Base-by-base conservation (phyloP, 2,797 vertebrate genomes). In the Tragelaphus eurycerus region DNA sequence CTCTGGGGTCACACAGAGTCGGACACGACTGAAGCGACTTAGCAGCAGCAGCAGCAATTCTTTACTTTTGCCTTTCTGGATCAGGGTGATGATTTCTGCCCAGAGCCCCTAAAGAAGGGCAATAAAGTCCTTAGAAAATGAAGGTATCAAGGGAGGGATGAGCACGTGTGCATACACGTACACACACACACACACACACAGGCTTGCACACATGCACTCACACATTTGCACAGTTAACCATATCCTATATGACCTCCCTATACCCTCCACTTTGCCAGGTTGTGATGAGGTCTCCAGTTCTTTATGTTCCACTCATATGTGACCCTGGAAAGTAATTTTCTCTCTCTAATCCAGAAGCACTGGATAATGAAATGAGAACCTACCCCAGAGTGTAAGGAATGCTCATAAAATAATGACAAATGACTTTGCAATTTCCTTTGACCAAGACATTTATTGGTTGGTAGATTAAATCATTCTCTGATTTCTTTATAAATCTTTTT, bases 351-450 rank as follows among this genome's bases (percentile, higher is more conserved):
- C 84, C 87, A 94, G 91, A 90, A 94, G 90, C 31, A 83, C 82
- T 59, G 90, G 31, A 19, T 90, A 90, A 93, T 62, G 62, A 95
- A 95, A 85, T 94, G 90, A 88, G 43, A 95, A 55, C 88, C 90
- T 89, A 64, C 17, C 52, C 59, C 48, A 90, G 92, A 90, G n/a
- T 64, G 7, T 95, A 88, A 94, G 16, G 85, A 88, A 9, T 60
- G 57, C 82, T 95, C 62, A 3, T 92, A 89, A 96, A 93, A 84
- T 95, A 93, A 92, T 95, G 87, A 90, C 55, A 86, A 86, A 96
- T 43, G 71, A 86, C 81, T 96, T 96, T 92, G 82, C 57, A 88
- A 34, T 96, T 98, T 97, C 91, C 31, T 97, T 93, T 96, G 76
- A 95, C 57, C 60, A 86, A 84, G 92, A 86, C 46, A 86, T 95